Conservation (phyloP, 2,888 invertebrate genomes). For the Malacosoma neustria region DNA sequence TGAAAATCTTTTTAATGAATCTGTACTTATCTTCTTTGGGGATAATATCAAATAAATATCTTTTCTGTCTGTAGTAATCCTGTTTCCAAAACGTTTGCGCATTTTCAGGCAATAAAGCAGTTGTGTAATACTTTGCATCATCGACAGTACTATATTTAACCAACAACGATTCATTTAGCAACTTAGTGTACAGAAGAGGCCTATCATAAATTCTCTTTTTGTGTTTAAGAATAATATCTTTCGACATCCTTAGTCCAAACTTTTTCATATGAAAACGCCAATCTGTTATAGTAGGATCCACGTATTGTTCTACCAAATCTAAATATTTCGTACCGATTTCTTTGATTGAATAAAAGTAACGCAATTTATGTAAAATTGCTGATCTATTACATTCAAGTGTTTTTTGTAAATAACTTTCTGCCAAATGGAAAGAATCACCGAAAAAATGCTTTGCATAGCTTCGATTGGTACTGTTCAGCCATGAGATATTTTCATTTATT, state of each 20-base stretch:
- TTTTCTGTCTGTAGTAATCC: not conserved
- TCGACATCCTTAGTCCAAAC: constrained; percentile 1
- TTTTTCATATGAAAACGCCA: not conserved
- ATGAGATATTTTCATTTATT: not conserved
- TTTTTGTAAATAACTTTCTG: constrained; percentile 8
- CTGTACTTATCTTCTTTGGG: not conserved
- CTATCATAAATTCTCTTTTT: not conserved
- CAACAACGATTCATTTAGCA: constrained; percentile 1
- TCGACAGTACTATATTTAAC: not conserved
- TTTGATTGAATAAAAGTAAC: constrained; percentile 18
- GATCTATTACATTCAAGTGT: not conserved
- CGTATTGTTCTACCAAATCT: constrained; percentile 31
- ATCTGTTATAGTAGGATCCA: not conserved
- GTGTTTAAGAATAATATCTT: constrained; percentile 4
- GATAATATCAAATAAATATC: constrained; percentile 1
- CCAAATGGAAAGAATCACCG: constrained; percentile 22
- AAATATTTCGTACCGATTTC: constrained; percentile 24
- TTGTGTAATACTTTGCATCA: constrained; percentile 3
- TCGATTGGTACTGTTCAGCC: not conserved
- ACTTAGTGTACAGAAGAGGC: not conserved
- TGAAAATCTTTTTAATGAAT: constrained; percentile 2
- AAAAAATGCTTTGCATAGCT: constrained; percentile 16
- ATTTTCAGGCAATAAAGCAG: not conserved
- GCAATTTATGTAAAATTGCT: constrained; percentile 4
- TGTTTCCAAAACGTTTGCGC: not conserved